Conservation (phyloP, 2,888 invertebrate species). For the Tetragnatha montana region DNA sequence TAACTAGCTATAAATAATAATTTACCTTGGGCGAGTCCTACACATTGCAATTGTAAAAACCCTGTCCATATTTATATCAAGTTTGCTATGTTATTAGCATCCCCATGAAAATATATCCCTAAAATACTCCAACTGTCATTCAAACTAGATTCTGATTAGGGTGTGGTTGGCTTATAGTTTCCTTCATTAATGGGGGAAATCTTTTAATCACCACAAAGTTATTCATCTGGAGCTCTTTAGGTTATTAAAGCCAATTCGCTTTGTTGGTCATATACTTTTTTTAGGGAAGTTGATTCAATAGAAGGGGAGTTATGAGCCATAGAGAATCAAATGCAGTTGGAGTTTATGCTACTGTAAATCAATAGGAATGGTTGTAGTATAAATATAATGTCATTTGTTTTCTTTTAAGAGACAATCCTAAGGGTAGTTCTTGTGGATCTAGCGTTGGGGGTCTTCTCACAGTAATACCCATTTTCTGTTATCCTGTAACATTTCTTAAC, state of each 20-base stretch:
- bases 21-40: neutral
- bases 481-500: no score
- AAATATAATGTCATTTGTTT: no score
- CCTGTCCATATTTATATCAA: neutral
- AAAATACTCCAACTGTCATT: neutral
- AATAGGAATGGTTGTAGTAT: neutral
- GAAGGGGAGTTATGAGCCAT: neutral
- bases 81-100: neutral
- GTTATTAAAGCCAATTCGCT: neutral
- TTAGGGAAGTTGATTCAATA: neutral
- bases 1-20: no score
- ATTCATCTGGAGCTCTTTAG: neutral
- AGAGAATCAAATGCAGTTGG: neutral
- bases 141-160: neutral
- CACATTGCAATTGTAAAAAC: neutral
- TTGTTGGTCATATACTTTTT: neutral
- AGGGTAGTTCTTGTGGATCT: no score
- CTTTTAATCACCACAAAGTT: neutral
- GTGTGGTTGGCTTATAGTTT: neutral
- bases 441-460: no score
- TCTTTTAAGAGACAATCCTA: no score
- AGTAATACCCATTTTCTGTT: no score
- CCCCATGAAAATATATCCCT: neutral
- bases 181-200: neutral
- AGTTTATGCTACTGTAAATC: neutral